Evolutionary conservation across 2,888 invertebrate genomes (phyloP).

Genomic region (Scelioninae gen. 1): DNA sequence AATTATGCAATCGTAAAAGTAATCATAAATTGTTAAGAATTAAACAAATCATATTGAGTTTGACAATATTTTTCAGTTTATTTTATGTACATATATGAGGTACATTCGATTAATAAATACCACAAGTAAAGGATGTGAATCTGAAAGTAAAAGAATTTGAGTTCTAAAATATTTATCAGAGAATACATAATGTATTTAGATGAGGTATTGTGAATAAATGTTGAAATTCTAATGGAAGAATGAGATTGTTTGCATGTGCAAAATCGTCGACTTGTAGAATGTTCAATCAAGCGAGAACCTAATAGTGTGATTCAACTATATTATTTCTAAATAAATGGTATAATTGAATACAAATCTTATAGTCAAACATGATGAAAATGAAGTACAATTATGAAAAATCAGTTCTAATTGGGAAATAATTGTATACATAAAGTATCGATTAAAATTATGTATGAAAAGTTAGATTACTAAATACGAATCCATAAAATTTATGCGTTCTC

Average conservation of each 20-base stretch:
- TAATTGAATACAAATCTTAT: neutral
- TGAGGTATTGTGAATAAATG: slow-evolving; percentile 15
- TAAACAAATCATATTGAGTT: no score
- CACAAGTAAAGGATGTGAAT: neutral
- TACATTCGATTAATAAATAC: neutral
- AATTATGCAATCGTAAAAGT: no score
- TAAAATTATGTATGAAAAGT: no score
- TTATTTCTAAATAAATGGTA: slow-evolving; percentile 8
- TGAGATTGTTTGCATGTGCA: slow-evolving; percentile 21
- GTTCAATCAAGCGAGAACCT: slow-evolving; percentile 30
- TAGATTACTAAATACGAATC: no score
- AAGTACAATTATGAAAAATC: no score
- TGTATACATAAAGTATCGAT: no score
- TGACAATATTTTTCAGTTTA: no score
- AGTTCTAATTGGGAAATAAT: no score
- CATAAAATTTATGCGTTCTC: no score
- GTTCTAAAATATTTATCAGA: slow-evolving; percentile 25
- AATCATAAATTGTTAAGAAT: no score
- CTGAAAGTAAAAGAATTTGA: neutral
- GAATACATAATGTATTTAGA: slow-evolving; percentile 27
- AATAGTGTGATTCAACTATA: slow-evolving; percentile 13
- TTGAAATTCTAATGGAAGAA: slow-evolving; percentile 43
- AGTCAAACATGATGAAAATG: no score
- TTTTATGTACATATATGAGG: no score
- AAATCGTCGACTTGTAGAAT: slow-evolving; percentile 15